Evolutionary conservation across 1,140 invertebrate species (phyloP).

Genomic region (Scaptomyza graminum): DNA sequence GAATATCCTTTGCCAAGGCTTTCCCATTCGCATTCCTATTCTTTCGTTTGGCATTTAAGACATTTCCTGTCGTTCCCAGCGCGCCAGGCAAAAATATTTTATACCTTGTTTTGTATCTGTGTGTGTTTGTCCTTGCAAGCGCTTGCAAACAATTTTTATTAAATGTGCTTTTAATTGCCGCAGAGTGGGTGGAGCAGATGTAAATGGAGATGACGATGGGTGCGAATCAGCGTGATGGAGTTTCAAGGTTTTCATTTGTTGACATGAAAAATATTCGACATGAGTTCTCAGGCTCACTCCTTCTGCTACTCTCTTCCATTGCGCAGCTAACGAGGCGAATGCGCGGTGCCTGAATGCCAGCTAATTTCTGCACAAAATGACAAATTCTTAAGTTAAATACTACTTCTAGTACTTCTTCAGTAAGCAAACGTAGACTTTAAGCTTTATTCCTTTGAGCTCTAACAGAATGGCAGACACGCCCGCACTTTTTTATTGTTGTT

Average conservation of each 20-base stretch:
- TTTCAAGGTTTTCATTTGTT: conserved; percentile 42
- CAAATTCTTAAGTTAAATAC: conserved; percentile 61
- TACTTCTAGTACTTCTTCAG: conserved; percentile 7
- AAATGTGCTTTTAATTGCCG: conserved; percentile 70
- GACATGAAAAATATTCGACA: conserved; percentile 17
- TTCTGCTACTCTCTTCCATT: conserved; percentile 2
- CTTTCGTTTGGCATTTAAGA: conserved; percentile 24
- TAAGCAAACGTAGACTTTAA: conserved; percentile 36
- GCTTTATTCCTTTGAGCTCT: conserved; percentile 25
- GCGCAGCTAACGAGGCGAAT: conserved; percentile 42
- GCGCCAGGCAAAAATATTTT: conserved; percentile 16
- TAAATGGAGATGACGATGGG: not conserved
- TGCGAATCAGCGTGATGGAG: not conserved
- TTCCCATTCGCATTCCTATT: conserved; percentile 20
- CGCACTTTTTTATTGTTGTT: conserved; percentile 10
- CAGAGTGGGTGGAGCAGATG: not conserved
- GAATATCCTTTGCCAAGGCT: conserved; percentile 12
- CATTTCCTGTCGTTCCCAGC: conserved; percentile 1
- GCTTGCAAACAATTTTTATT: conserved; percentile 64
- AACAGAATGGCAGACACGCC: not conserved
- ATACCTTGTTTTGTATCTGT: conserved; percentile 17
- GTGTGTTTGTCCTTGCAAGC: conserved; percentile 42
- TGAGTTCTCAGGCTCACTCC: not conserved
- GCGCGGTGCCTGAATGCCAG: conserved; percentile 29
- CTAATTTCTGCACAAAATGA: conserved; percentile 61